Conservation (phyloP, 2,888 invertebrate genomes). For the Rhamnusium bicolor region DNA sequence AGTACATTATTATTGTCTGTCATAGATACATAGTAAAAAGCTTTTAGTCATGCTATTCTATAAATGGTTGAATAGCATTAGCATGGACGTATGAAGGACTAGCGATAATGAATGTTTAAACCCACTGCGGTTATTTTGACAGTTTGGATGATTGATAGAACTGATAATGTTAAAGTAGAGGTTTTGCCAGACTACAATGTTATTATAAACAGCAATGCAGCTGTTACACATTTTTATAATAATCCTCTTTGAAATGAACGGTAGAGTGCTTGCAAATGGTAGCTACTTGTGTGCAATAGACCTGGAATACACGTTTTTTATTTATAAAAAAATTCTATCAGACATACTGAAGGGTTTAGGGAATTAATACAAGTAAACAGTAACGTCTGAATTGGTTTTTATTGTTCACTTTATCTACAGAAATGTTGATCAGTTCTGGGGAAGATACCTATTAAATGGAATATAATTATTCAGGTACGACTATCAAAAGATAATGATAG, state of each 20-base stretch:
- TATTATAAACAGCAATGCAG: slow-evolving; percentile 24
- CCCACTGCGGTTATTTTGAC: slow-evolving; percentile 37
- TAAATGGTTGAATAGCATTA: slow-evolving; percentile 21
- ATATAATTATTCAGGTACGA: slow-evolving; percentile 6
- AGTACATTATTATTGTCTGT: slow-evolving; percentile 15
- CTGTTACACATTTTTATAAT: slow-evolving; percentile 20
- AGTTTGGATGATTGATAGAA: slow-evolving; percentile 37
- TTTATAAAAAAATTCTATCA: slow-evolving; percentile 4
- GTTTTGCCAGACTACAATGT: slow-evolving; percentile 13
- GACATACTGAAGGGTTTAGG: slow-evolving; percentile 11
- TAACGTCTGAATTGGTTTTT: not conserved
- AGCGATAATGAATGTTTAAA: slow-evolving; percentile 33
- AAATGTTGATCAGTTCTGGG: not conserved
- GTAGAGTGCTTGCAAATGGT: not conserved
- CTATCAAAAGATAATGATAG: not conserved
- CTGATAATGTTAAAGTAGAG: slow-evolving; percentile 34
- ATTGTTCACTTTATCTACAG: slow-evolving; percentile 18
- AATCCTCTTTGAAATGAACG: slow-evolving; percentile 15
- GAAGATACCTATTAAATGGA: not conserved
- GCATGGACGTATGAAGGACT: slow-evolving; percentile 18
- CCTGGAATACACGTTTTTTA: not conserved
- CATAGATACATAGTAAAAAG: slow-evolving; percentile 15
- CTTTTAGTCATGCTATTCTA: slow-evolving; percentile 18
- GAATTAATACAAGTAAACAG: not conserved
- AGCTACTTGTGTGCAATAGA: not conserved